Percentiles rank a stretch among this genome's conserved stretches.
Evolutionary conservation across 2,797 vertebrate species (phyloP).

Genomic region (Dipus sagitta): DNA sequence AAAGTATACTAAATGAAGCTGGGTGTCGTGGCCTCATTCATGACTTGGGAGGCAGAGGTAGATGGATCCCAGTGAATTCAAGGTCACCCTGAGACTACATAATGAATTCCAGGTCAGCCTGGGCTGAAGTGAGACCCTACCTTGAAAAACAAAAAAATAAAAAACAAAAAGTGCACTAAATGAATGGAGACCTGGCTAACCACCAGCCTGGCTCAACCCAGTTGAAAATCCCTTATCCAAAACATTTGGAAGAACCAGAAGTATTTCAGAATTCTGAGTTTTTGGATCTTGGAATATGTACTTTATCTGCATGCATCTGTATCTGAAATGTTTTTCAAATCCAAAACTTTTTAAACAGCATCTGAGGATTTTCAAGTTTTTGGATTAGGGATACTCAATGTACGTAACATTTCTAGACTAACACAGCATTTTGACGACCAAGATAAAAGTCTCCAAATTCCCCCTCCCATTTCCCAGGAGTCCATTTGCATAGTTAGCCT

Average conservation of each 20-base stretch:
- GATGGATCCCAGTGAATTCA: too few species aligned
- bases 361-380: background rate
- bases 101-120: too few species aligned
- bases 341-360: background rate
- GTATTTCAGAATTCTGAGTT: background rate
- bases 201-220: background rate
- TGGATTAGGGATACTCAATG: background rate
- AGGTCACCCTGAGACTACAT: too few species aligned
- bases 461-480: background rate
- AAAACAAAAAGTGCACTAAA: background rate
- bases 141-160: too few species aligned
- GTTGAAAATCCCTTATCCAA: background rate
- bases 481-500: background rate
- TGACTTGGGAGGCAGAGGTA: too few species aligned
- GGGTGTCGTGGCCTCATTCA: too few species aligned
- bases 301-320: background rate
- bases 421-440: background rate
- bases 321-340: background rate
- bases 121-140: too few species aligned
- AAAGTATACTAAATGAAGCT: background rate
- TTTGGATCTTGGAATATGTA: background rate
- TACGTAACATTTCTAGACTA: background rate
- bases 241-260: background rate
- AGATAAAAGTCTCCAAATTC: conserved; percentile 7
- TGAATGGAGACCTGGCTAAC: conserved; percentile 15